Evolutionary conservation across 1,140 invertebrate genomes (phyloP), one percentile per base, ranked within the genome.

Genomic region (Drosophila melanica): DNA sequence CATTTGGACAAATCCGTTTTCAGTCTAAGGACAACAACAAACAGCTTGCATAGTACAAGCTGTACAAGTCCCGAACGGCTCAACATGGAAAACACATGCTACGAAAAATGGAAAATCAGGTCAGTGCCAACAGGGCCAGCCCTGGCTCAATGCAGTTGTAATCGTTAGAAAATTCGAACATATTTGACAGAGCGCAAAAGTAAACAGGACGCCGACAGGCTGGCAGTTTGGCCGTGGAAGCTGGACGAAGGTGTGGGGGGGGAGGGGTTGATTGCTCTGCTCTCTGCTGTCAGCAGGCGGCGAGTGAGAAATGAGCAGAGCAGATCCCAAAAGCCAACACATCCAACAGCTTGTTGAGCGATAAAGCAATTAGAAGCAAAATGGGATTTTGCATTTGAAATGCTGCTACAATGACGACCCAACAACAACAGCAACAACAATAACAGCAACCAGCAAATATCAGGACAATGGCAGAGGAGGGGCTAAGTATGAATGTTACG

Each of bases 131-230:
- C 47, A 42, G 42, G 42, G 23, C 55, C n/a, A 30, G 37, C n/a
- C 20, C 39, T 42, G 54, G 48, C 50, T 64, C 68, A 76, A 77
- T 79, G 79, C 78, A 89, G 79, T 89, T 89, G 84, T 89, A 89
- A 89, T 89, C 84, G 84, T 84, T 89, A 75, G 77, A 89, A 89
- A 89, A 89, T 89, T 89, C 84, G 84, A 89, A 89, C 84, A 89
- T 89, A 89, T 89, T 89, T 89, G 84, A 89, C 84, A 89, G 69
- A 89, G 84, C 84, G 60, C 80, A 89, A 89, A 89, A 87, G 77
- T 89, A 89, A 89, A 89, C 84, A 89, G 64, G 51, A 58, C 27
- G 16, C 41, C 27, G 45, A 12, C 18, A 23, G 45, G 44, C 44
- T 11, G 9, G 8, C 18, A 5, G 44, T 6, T 45, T 69, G 18